Evolutionary conservation across 2,888 invertebrate genomes (phyloP).

Genomic region (Macrosiphum euphorbiae): DNA sequence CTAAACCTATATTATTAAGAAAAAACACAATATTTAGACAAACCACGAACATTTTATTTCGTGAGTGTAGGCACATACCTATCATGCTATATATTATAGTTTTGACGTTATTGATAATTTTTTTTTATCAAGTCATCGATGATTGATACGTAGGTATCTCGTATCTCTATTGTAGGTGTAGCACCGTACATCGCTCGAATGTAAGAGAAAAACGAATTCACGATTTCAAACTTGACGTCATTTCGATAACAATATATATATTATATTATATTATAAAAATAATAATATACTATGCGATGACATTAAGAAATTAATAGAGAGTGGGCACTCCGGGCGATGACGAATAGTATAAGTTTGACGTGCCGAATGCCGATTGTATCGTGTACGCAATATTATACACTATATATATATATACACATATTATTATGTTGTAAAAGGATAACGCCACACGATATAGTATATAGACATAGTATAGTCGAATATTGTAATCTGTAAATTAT

Average conservation of each 20-base stretch:
- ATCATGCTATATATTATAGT: not conserved
- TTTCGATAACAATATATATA: not conserved
- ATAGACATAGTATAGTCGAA: not conserved
- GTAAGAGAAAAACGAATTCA: not conserved
- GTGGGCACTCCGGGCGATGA: not conserved
- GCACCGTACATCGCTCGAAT: not conserved
- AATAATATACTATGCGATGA: not conserved
- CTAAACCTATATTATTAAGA: not conserved
- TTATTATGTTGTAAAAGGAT: not conserved
- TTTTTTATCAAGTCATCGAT: slow-evolving; percentile 7
- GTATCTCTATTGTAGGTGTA: not conserved
- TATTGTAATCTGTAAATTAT: not conserved
- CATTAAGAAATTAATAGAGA: not conserved
- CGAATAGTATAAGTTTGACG: not conserved
- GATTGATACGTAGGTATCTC: not conserved
- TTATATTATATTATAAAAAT: not conserved
- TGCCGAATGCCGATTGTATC: not conserved
- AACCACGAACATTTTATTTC: not conserved
- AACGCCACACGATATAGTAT: not conserved
- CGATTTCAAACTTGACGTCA: not conserved
- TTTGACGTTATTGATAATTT: not conserved
- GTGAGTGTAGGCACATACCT: not conserved
- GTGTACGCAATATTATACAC: not conserved
- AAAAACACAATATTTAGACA: not conserved
- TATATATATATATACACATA: not conserved